phyloP scores from a whole-genome alignment of 92 coral and sea anemone genomes.

The Montipora capitata region DNA sequence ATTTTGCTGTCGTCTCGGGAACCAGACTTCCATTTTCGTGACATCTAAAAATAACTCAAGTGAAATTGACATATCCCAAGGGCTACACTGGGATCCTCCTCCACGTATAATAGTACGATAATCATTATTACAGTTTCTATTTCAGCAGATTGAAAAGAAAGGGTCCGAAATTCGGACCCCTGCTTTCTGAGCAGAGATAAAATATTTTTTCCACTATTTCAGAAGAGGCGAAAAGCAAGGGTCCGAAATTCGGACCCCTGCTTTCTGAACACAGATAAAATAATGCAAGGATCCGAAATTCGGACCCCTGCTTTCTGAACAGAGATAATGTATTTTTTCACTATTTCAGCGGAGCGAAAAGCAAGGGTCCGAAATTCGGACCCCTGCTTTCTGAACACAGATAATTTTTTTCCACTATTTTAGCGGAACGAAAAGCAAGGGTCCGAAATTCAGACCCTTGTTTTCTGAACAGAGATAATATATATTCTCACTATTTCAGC shows the following conservation, averaged over 20 bases:
- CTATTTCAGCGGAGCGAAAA: not conserved
- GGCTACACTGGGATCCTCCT: too few relatives aligned
- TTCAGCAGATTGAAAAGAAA: too few relatives aligned
- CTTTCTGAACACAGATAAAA: not conserved
- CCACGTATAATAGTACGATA: too few relatives aligned
- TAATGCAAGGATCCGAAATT: not conserved
- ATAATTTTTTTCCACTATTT: not conserved
- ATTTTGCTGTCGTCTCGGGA: not conserved
- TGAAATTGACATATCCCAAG: too few relatives aligned
- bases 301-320: not conserved
- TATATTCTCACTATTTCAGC: not conserved
- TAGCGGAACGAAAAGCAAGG: not conserved
- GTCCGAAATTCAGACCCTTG: not conserved
- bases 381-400: not conserved
- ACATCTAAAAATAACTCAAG: too few relatives aligned
- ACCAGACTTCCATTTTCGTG: too few relatives aligned
- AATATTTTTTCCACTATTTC: not conserved
- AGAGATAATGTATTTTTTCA: not conserved
- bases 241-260: slow-evolving; percentile 8
- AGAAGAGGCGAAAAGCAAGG: not conserved
- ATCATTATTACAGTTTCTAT: too few relatives aligned
- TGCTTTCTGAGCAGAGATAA: not conserved
- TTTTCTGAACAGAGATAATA: not conserved
- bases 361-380: not conserved
- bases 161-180: not conserved